These are phyloP conservation scores for Empidonax traillii DNA, from an alignment of 2,113 vertebrate genomes.

Conservation along the genomic window DNA sequence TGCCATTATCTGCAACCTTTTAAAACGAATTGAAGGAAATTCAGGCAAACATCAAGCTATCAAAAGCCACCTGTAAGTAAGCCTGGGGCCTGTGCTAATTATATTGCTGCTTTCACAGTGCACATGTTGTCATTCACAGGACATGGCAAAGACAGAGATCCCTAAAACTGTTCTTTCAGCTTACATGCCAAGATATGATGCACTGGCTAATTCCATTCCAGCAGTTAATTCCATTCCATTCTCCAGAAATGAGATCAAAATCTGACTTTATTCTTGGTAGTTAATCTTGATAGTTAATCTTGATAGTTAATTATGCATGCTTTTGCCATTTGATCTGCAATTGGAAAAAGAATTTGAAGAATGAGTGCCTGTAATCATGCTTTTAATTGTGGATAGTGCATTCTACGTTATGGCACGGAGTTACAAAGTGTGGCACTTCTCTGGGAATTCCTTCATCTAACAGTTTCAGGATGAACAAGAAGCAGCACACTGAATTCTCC, in stretches of 20 bases:
- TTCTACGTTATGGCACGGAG: not conserved
- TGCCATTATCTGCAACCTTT: not conserved
- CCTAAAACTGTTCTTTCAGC: not conserved
- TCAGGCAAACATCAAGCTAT: not conserved
- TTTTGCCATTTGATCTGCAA: not conserved
- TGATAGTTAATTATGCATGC: not conserved
- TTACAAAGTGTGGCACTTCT: not conserved
- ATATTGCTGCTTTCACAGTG: not conserved
- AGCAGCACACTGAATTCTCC: not conserved
- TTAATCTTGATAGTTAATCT: not conserved
- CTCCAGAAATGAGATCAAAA: not conserved
- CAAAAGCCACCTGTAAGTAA: not conserved
- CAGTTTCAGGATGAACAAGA: not conserved
- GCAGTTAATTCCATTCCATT: not conserved
- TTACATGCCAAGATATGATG: not conserved
- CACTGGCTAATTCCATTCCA: not conserved
- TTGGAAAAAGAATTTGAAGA: not conserved
- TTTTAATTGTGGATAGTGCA: not conserved
- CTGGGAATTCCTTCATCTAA: not conserved
- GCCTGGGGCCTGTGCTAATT: not conserved
- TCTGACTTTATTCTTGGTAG: not conserved
- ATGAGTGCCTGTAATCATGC: not conserved
- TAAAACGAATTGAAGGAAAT: not conserved
- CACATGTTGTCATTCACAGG: rapidly evolving
- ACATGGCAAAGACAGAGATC: not conserved